phyloP scores from a whole-genome alignment of 2,797 vertebrate species.

The Meriones psammophilus region DNA sequence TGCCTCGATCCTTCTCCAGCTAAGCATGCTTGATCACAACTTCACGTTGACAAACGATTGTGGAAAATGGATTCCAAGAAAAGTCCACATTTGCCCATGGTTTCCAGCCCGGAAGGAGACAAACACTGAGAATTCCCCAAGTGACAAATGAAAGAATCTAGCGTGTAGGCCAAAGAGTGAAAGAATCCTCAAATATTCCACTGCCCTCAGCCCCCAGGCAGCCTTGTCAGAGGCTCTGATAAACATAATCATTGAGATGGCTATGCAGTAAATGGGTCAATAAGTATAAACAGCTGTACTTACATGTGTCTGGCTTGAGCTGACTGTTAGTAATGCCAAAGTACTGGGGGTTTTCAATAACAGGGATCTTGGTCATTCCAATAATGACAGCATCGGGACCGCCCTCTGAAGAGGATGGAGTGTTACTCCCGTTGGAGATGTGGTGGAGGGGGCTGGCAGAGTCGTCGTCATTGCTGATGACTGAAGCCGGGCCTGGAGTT shows the following conservation, averaged over 20 bases:
- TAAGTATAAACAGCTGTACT: conserved; percentile 89
- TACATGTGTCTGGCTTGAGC: conserved; percentile 98
- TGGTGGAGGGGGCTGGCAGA: conserved; percentile 98
- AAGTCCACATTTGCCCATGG: conserved; percentile 54
- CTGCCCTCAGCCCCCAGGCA: not conserved
- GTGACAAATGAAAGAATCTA: conserved; percentile 62
- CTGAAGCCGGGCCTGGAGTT: conserved; percentile 95
- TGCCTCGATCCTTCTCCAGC: conserved; percentile 72
- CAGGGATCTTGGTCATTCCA: conserved; percentile 98
- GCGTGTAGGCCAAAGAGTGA: conserved; percentile 31
- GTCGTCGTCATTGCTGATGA: conserved; percentile 99
- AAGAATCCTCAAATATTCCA: conserved; percentile 59
- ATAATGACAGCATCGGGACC: conserved; percentile 98
- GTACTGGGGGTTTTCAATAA: conserved; percentile 99
- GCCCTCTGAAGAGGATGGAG: conserved; percentile 97
- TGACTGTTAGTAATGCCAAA: conserved; percentile 98
- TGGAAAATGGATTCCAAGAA: conserved; percentile 62
- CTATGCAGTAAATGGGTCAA: conserved; percentile 60
- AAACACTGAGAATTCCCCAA: conserved; percentile 60
- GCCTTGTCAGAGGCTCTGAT: conserved; percentile 50
- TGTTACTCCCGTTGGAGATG: conserved; percentile 98
- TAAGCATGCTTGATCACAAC: conserved; percentile 71
- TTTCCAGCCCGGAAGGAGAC: conserved; percentile 44
- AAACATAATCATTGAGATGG: conserved; percentile 34
- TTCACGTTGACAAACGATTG: conserved; percentile 74